Base-by-base conservation (phyloP, 2,797 vertebrate genomes). In the Sciaenops ocellatus region DNA sequence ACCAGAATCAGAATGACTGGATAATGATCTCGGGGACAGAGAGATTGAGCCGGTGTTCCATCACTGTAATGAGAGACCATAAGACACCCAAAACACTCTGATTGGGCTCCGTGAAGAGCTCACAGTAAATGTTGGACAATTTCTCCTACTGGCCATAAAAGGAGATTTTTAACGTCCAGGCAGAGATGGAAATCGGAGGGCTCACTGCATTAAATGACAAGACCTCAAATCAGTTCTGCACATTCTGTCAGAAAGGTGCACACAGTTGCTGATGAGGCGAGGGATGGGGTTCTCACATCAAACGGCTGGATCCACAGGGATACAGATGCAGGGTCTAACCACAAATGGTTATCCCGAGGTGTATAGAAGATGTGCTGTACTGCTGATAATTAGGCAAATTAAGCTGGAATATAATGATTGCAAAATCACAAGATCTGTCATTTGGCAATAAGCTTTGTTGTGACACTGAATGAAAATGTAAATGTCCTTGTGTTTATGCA, bases 1-100 rank as follows among this genome's bases (percentile, higher is more conserved):
- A 57, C 17, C 74, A 69, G 84, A 85, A 85, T 89, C 70, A 20
- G 56, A 87, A 82, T 80, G 82, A 85, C 80, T 80, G 69, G 79
- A 79, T 90, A 88, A 92, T 89, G 81, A 91, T 88, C 85, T 86
- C 26, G 13, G 76, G 81, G 83, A 86, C 63, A 22, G 46, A 65
- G 63, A 72, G 82, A 89, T 88, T 85, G 82, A 89, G 89, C 82
- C 62, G 48, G 78, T 87, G 73, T 69, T 88, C 83, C 51, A 73
- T 85, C 87, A 83, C 60, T 55, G 69, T 90, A 87, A 89, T 84
- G 78, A 87, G 84, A 85, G 72, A 79, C 82, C 69, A 61, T 77
- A 78, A 86, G 60, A 73, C 48, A 83, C 65, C 63, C 72, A 54
- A 61, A 79, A 69, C 71, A 69, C 79, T 85, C 63, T 73, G 76